Conservation (phyloP, 1,140 invertebrate genomes). For the Drosophila kurseongensis region DNA sequence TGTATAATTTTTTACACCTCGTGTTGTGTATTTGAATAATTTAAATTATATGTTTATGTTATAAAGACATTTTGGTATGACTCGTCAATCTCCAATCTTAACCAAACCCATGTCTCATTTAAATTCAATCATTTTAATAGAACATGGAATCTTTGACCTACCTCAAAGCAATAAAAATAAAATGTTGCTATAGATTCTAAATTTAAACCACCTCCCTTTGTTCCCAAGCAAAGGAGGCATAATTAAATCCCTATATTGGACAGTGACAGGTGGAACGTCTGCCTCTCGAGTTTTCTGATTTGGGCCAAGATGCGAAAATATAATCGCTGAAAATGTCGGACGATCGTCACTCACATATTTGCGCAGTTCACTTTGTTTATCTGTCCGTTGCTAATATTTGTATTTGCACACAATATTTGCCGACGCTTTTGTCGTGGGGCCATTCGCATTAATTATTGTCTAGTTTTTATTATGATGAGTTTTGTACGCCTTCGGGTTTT, state of each 20-base stretch:
- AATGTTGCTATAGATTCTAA: neutral
- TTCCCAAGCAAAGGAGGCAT: slow-evolving; percentile 12
- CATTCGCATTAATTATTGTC: slow-evolving; percentile 74
- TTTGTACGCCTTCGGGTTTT: slow-evolving; percentile 21
- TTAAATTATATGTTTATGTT: too few species aligned
- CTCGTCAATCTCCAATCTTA: too few species aligned
- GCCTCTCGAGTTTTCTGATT: slow-evolving; percentile 18
- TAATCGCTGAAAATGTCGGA: slow-evolving; percentile 56
- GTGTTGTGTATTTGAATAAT: too few species aligned
- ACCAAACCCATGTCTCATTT: too few species aligned
- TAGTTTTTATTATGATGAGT: slow-evolving; percentile 59
- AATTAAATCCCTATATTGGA: slow-evolving; percentile 18
- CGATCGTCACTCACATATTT: slow-evolving; percentile 60
- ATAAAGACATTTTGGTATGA: too few species aligned
- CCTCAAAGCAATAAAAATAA: neutral
- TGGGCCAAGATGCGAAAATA: slow-evolving; percentile 50
- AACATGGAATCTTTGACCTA: slow-evolving; percentile 3
- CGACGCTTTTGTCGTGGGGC: slow-evolving; percentile 67
- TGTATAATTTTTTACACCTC: too few species aligned
- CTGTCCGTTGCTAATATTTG: slow-evolving; percentile 27
- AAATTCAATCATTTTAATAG: too few species aligned
- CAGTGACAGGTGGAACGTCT: slow-evolving; percentile 25
- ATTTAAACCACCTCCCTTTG: slow-evolving; percentile 7
- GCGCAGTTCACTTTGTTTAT: slow-evolving; percentile 72
- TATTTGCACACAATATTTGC: slow-evolving; percentile 59